phyloP scores from a whole-genome alignment of 2,888 invertebrate genomes.

The Lapara coniferarum region DNA sequence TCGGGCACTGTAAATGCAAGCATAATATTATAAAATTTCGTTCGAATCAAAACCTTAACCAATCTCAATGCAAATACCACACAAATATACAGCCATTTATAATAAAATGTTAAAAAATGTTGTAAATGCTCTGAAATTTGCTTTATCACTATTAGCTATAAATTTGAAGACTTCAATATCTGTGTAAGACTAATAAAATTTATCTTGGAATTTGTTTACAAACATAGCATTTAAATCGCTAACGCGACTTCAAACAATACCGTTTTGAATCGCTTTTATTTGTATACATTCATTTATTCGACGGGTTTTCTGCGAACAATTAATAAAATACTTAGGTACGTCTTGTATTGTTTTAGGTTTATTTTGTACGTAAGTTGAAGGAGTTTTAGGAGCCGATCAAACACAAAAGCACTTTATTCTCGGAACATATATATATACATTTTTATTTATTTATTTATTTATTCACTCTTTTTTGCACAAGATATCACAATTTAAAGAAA shows the following conservation, averaged over 20 bases:
- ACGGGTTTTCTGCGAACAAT: background rate
- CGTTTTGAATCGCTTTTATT: conserved; percentile 7
- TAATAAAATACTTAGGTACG: background rate
- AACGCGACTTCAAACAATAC: conserved; percentile 14
- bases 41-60: too few relatives aligned
- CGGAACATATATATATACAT: too few relatives aligned
- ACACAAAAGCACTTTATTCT: too few relatives aligned
- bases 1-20: too few relatives aligned
- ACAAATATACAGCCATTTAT: too few relatives aligned
- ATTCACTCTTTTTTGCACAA: too few relatives aligned
- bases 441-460: too few relatives aligned
- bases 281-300: conserved; percentile 4
- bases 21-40: too few relatives aligned
- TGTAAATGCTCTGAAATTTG: background rate
- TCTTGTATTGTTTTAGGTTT: background rate
- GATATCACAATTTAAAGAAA: too few relatives aligned
- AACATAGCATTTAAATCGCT: conserved; percentile 10
- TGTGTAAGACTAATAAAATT: conserved; percentile 3
- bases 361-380: background rate
- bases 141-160: background rate
- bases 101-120: too few relatives aligned
- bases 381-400: background rate
- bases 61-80: too few relatives aligned
- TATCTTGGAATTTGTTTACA: conserved; percentile 3
- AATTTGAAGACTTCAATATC: conserved; percentile 13